Evolutionary conservation across 2,113 vertebrate species (phyloP).

Genomic region (Chaenocephalus aceratus): DNA sequence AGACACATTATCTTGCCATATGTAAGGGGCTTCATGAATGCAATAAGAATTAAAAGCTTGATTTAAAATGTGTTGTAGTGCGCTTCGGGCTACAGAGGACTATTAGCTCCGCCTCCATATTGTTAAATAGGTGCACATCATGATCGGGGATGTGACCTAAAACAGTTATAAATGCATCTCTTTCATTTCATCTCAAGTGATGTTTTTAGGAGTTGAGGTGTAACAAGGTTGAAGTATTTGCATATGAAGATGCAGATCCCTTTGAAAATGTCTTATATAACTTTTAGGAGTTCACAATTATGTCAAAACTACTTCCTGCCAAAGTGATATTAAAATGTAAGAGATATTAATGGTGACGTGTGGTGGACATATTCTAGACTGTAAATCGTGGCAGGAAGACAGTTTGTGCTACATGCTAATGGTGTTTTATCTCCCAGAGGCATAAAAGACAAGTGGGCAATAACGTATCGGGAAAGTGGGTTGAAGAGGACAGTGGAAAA

Average conservation of each 20-base stretch:
- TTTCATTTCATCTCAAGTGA: too few species aligned
- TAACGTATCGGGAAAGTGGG: not conserved
- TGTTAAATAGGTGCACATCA: too few species aligned
- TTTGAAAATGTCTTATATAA: not conserved
- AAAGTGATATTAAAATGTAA: too few species aligned
- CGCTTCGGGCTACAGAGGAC: too few species aligned
- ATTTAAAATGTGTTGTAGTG: too few species aligned
- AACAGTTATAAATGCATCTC: too few species aligned
- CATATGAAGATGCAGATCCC: not conserved
- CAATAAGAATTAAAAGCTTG: not conserved
- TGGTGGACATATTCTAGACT: too few species aligned
- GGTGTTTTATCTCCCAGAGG: not conserved
- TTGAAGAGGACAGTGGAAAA: not conserved
- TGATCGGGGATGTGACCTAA: too few species aligned
- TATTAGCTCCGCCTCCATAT: too few species aligned
- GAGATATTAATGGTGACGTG: too few species aligned
- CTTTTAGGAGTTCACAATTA: not conserved
- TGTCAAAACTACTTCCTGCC: not conserved
- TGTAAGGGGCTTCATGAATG: not conserved
- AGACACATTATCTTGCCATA: not conserved
- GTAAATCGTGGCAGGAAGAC: not conserved
- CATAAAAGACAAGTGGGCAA: not conserved
- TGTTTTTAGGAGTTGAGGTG: too few species aligned
- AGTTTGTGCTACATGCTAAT: not conserved
- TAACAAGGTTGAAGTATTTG: not conserved